A percentile compares a stretch with the other conserved stretches of the same genome.
Evolutionary conservation across 2,797 vertebrate genomes (phyloP).

Genomic region (Brotogeris chrysoptera): DNA sequence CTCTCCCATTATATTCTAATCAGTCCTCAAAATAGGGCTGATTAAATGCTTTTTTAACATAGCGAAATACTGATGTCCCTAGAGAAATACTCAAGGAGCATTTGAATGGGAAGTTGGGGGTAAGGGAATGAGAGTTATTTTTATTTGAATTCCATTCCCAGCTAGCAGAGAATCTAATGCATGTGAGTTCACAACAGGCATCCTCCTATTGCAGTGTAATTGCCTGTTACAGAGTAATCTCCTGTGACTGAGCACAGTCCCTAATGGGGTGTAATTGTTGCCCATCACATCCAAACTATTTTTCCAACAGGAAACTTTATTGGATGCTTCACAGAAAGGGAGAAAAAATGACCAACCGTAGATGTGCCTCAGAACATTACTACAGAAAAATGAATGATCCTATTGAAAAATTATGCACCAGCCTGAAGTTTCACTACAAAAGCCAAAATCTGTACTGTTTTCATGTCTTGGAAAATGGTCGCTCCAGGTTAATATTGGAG

Average conservation of each 20-base stretch:
- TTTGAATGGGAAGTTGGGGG: neutral
- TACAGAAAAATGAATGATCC: neutral
- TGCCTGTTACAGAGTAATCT: neutral
- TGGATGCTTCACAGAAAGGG: neutral
- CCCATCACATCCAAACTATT: neutral
- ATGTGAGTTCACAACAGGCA: neutral
- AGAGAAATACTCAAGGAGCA: neutral
- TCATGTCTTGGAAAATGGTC: neutral
- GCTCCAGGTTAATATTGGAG: neutral
- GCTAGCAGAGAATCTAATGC: neutral
- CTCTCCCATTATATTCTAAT: neutral
- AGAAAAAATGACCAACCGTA: neutral
- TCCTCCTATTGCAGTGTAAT: neutral
- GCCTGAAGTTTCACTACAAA: neutral
- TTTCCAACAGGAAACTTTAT: neutral
- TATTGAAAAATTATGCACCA: neutral
- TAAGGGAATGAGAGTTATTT: neutral
- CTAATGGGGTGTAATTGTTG: neutral
- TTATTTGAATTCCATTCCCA: neutral
- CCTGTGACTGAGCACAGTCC: neutral
- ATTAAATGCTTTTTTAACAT: neutral
- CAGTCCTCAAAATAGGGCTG: rapidly evolving
- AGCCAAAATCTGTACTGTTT: neutral
- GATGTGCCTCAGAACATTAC: neutral
- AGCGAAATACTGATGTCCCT: neutral